These are phyloP conservation scores for Vanessa tameamea DNA, from an alignment of 1,140 invertebrate genomes.

Conservation along the genomic window DNA sequence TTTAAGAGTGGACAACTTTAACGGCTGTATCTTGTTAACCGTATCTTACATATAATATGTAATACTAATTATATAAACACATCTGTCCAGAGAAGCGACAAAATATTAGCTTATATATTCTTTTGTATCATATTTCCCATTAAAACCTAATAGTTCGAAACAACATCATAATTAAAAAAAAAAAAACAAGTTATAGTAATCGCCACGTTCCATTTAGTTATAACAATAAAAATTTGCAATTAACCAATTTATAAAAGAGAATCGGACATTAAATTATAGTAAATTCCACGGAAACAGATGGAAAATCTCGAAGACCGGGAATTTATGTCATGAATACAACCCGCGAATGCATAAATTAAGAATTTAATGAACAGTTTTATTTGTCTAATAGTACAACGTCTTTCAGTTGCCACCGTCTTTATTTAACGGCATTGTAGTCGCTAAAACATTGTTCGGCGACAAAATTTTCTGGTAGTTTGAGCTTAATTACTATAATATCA, in stretches of 20 bases:
- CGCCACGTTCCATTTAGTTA: neutral
- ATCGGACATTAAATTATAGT: slow-evolving; percentile 20
- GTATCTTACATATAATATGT: slow-evolving; percentile 36
- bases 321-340: slow-evolving; percentile 31
- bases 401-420: slow-evolving; percentile 25
- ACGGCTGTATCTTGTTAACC: slow-evolving; percentile 40
- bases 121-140: neutral
- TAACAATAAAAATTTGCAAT: neutral
- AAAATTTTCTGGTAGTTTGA: slow-evolving; percentile 70
- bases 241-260: slow-evolving; percentile 11
- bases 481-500: slow-evolving; percentile 70
- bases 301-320: slow-evolving; percentile 26
- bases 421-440: slow-evolving; percentile 39
- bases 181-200: neutral
- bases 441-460: slow-evolving; percentile 54
- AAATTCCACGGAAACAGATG: slow-evolving; percentile 19
- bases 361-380: slow-evolving; percentile 40
- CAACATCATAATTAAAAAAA: neutral
- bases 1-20: slow-evolving; percentile 51
- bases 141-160: neutral
- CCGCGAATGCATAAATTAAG: slow-evolving; percentile 32
- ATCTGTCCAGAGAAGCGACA: slow-evolving; percentile 36
- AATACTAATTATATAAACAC: slow-evolving; percentile 46
- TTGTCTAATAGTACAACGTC: slow-evolving; percentile 34
- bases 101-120: neutral